Base-by-base conservation (phyloP, 1,140 invertebrate genomes). In the Sycophila sp. region DNA sequence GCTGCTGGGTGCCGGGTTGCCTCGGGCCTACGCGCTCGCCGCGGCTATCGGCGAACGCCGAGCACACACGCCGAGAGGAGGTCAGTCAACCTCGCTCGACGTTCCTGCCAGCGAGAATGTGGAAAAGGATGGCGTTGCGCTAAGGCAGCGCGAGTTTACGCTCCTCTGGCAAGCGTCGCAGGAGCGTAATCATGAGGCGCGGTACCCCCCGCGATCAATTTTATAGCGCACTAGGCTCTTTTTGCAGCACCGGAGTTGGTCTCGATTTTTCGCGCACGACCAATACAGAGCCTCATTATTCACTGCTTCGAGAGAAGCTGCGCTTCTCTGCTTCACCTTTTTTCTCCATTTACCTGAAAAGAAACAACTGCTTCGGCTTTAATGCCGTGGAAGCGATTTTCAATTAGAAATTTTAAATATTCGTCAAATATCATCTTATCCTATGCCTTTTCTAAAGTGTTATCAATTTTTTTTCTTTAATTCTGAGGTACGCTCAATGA, bases 21-120 rank as follows among this genome's bases (percentile, higher is more conserved):
- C 17, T 15, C 53, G 11, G 13, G 15, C 32, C 11, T 30, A 36
- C n/a, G n/a, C 0, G 15, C 32, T 26, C 8, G 5, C 49, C 17
- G 42, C 42, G 42, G 45, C 15, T 64, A 51, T 64, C 53, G 53
- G 53, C 51, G 63, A 67, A 67, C 65, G 36, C 51, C n/a, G n/a
- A n/a, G n/a, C n/a, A 19, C 11, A 2, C 53, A 55, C 17, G 36
- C 64, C 19, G n/a, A 38, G 34, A 67, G 36, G 56, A 59, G 66
- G 38, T 68, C 66, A 68, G 19, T 68, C 66, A 68, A 68, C 66
- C 55, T 59, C 19, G 30, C 13, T 13, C 30, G 7, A 5, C n/a
- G 45, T 17, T 47, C 32, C 45, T 32, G 38, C 30, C 15, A 26
- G 49, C 28, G 49, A 53, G 49, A 53, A 30, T 15, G 34, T 40